Base-by-base conservation (phyloP, 2,113 vertebrate species). In the Opisthocomus hoazin region DNA sequence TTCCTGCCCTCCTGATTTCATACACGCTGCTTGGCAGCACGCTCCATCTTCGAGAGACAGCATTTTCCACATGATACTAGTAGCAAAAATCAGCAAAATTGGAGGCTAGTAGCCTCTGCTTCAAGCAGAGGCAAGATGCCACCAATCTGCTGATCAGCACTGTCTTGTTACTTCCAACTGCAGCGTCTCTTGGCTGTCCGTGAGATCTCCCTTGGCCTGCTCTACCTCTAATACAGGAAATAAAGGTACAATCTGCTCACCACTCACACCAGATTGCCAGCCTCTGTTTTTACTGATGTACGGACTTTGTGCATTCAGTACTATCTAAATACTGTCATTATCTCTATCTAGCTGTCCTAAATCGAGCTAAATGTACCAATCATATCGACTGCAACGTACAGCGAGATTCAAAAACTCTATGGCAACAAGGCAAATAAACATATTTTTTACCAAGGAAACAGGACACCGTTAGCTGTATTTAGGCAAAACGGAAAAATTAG, bases 1-100 rank as follows among this genome's bases (percentile, higher is more conserved):
- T 81, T 93, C 94, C 94, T 95, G 95, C 79, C 43, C 68, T 81
- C 54, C 24, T 50, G 82, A 34, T 77, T 74, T 93, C 76, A 50
- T 3, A 13, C n/a, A 53, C 84, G 34, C 93, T 84, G 84, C 80
- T 63, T 91, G 94, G 89, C 95, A 97, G 60, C 76, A 89, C 2
- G 1, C 37, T 89, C 68, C 56, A 32, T 30, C 86, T 70, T 71
- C 30, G 75, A 89, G 68, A 94, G 63, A 90, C 8, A 39, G 80
- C 51, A 22, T 66, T 95, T 93, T 66, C 48, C 76, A 86, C 15
- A 54, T 77, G 50, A 27, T 6, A 36, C 18, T 21, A 75, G 32
- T 8, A 57, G 68, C 80, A 92, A 63, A 92, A 89, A 89, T 87
- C 89, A 87, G 58, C 77, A 64, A 89, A 87, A 90, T 89, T 8